Conservation (phyloP, 2,888 invertebrate species). For the Dysmachus trigonus region DNA sequence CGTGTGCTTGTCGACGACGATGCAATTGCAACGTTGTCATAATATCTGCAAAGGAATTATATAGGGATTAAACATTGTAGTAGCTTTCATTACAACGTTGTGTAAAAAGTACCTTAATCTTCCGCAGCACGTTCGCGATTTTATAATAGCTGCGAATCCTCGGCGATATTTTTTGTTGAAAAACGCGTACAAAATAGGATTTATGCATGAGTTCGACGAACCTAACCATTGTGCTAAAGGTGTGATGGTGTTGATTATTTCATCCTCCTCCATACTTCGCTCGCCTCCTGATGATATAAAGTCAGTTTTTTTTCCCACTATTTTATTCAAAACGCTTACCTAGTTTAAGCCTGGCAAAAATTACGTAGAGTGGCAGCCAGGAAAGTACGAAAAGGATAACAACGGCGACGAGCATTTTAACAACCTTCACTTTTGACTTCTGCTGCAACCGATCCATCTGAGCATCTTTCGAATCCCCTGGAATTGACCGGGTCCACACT, state of each 20-base stretch:
- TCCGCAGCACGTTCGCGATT: conserved; percentile 86
- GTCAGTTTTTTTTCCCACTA: conserved; percentile 32
- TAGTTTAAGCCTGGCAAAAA: conserved; percentile 86
- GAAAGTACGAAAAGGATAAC: conserved; percentile 92
- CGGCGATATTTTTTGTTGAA: conserved; percentile 93
- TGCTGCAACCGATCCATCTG: conserved; percentile 93
- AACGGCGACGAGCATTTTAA: conserved; percentile 93
- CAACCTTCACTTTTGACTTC: conserved; percentile 92
- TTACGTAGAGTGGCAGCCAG: conserved; percentile 91
- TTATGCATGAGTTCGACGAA: conserved; percentile 93
- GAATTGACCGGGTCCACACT: conserved; percentile 87
- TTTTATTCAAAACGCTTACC: conserved; percentile 68
- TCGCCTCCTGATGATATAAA: conserved; percentile 55
- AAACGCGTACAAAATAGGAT: conserved; percentile 93
- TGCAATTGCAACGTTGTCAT: conserved; percentile 86
- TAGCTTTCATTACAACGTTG: not conserved
- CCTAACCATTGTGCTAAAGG: conserved; percentile 94
- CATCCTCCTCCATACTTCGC: conserved; percentile 80
- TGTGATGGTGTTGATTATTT: conserved; percentile 80
- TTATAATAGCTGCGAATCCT: conserved; percentile 88
- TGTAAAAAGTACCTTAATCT: conserved; percentile 68
- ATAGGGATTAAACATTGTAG: not conserved
- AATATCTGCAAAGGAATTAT: conserved; percentile 67
- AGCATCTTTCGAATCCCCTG: conserved; percentile 89
- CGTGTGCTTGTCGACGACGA: conserved; percentile 86